A percentile compares a stretch with the other conserved stretches of the same genome.
Conservation (phyloP, 2,888 invertebrate species). For the Dryobotodes eremita region DNA sequence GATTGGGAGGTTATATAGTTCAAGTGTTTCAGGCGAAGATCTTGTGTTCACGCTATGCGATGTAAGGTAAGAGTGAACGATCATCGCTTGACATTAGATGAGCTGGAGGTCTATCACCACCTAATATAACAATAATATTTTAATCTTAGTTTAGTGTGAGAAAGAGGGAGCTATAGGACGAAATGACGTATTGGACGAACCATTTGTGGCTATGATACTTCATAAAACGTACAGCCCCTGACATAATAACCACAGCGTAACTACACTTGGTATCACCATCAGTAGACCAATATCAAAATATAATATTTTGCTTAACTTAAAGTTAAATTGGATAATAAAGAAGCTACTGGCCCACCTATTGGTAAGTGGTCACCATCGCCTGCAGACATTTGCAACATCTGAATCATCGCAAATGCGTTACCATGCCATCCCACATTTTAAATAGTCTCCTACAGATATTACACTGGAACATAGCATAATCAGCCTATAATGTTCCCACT, state of each 20-base stretch:
- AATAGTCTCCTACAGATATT: neutral
- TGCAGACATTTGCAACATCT: neutral
- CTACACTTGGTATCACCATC: neutral
- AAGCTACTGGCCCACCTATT: neutral
- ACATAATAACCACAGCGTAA: neutral
- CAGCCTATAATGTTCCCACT: too few species aligned
- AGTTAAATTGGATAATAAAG: neutral
- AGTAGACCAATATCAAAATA: neutral
- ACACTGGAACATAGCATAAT: neutral
- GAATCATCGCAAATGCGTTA: neutral
- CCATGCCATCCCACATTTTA: neutral
- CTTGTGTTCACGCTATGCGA: too few species aligned
- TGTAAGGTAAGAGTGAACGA: too few species aligned
- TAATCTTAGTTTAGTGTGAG: too few species aligned
- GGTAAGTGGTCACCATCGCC: neutral
- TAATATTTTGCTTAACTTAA: neutral
- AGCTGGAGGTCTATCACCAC: too few species aligned
- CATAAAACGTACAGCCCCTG: too few species aligned
- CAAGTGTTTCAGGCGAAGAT: neutral
- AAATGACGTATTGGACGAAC: too few species aligned
- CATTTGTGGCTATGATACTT: too few species aligned
- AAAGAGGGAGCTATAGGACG: too few species aligned
- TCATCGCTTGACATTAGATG: neutral
- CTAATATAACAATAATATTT: too few species aligned
- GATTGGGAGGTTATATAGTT: constrained; percentile 14